Percentiles rank a stretch among this genome's conserved stretches.
These are phyloP conservation scores for Cryptops parisi DNA, from an alignment of 2,888 invertebrate species.

Conservation along the genomic window DNA sequence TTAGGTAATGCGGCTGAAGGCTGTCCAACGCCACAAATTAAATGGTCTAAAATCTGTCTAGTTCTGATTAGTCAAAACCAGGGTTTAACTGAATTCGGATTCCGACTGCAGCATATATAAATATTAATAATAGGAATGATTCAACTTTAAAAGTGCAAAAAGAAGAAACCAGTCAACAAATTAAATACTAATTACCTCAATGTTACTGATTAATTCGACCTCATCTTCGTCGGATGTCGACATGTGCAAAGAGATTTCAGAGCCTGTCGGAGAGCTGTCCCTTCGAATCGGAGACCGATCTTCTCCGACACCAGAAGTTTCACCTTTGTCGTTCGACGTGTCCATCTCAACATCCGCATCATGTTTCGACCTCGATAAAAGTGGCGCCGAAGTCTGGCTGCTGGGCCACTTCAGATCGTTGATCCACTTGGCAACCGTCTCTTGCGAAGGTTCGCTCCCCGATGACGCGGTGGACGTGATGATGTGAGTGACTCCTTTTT, in stretches of 20 bases:
- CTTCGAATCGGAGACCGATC: not conserved
- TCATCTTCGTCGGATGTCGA: not conserved
- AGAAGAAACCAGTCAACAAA: too few relatives aligned
- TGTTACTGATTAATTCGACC: not conserved
- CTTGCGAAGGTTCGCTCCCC: not conserved
- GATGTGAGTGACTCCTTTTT: too few relatives aligned
- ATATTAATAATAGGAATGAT: too few relatives aligned
- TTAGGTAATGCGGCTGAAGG: too few relatives aligned
- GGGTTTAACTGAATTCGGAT: too few relatives aligned
- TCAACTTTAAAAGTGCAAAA: too few relatives aligned
- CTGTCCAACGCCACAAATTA: too few relatives aligned
- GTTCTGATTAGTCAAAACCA: too few relatives aligned
- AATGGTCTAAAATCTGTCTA: too few relatives aligned
- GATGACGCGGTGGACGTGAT: not conserved
- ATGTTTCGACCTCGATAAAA: not conserved
- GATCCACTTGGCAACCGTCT: constrained; percentile 2
- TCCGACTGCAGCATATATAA: too few relatives aligned
- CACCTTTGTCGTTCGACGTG: not conserved
- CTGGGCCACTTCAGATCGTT: not conserved
- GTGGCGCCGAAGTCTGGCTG: too few relatives aligned
- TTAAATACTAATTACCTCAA: too few relatives aligned
- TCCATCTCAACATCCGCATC: not conserved
- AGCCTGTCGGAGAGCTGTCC: not conserved
- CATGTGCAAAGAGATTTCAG: not conserved
- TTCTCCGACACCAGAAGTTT: not conserved